Evolutionary conservation across 2,113 vertebrate genomes (phyloP), one percentile per base, ranked within the genome.

Genomic region (Tympanuchus pallidicinctus): DNA sequence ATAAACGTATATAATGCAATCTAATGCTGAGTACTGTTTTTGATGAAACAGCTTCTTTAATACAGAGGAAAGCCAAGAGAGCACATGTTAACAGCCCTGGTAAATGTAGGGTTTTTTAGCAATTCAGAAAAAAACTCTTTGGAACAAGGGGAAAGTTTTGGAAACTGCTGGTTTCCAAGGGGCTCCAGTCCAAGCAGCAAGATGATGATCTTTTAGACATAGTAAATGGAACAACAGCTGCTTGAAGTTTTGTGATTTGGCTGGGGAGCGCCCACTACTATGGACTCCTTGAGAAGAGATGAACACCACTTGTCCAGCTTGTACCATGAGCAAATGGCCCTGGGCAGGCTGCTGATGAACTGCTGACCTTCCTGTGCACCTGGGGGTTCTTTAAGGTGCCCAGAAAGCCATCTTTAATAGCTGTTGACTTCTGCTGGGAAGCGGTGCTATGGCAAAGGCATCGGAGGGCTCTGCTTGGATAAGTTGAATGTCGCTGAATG

Each of bases 231-330:
- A 54, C 59, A 77, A 8, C 28, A 47, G 13, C 50, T 34, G 22
- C 40, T 47, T 65, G 34, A 84, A 47, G 19, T 85, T 60, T n/a
- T n/a, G 56, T 11, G 32, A 27, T 13, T n/a, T 9, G 0, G 13
- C 21, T 42, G 5, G 15, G 22, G 0, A 0, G 27, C 56, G 48
- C 11, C 40, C 14, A 2, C 83, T 19, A 4, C 28, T 14, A 1
- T 10, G 34, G 10, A 12, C 34, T 25, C 64, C 42, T 69, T 0
- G 0, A 28, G 57, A 45, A 45, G 24, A 61, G 43, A 6, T 36
- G 43, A 52, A 17, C 25, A 27, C 20, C 27, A 12, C 16, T 52
- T 38, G n/a, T 8, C 16, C 27, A 34, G 45, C 5, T 22, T 19
- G 24, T 19, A 25, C 8, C 20, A 32, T 38, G 13, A 15, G 2